Conservation (phyloP, 2,797 vertebrate genomes). For the Malurus leucopterus region DNA sequence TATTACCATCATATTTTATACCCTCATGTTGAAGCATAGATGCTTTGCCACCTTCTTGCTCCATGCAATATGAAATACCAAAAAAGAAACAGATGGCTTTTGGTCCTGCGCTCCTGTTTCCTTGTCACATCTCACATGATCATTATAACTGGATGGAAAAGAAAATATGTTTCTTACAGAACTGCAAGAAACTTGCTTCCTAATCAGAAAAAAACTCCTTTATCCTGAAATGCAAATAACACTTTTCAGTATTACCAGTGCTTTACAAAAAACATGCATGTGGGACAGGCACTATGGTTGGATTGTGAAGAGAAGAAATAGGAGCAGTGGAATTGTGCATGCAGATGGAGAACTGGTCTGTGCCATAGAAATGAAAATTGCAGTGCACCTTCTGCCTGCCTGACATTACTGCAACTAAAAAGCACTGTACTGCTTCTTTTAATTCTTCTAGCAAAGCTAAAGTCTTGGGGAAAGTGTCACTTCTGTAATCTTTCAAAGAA, state of each 20-base stretch:
- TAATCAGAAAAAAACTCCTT: constrained; percentile 9
- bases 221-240: not conserved
- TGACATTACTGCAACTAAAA: not conserved
- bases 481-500: not conserved
- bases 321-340: rapidly evolving
- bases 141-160: constrained; percentile 30
- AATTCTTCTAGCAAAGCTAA: not conserved
- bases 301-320: not conserved
- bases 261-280: not conserved
- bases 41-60: constrained; percentile 25
- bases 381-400: not conserved
- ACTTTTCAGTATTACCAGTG: not conserved
- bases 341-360: not conserved
- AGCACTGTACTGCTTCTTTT: not conserved
- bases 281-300: not conserved
- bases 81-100: constrained; percentile 59
- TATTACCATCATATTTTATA: not conserved
- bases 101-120: constrained; percentile 49
- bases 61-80: constrained; percentile 4
- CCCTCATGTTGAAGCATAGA: not conserved
- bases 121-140: constrained; percentile 50
- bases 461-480: not conserved
- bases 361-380: not conserved
- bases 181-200: constrained; percentile 35
- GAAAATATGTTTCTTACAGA: constrained; percentile 37